A percentile compares a stretch with the other conserved stretches of the same genome.
Conservation (phyloP, 2,888 invertebrate species). For the Polydrusus pterygomalis region DNA sequence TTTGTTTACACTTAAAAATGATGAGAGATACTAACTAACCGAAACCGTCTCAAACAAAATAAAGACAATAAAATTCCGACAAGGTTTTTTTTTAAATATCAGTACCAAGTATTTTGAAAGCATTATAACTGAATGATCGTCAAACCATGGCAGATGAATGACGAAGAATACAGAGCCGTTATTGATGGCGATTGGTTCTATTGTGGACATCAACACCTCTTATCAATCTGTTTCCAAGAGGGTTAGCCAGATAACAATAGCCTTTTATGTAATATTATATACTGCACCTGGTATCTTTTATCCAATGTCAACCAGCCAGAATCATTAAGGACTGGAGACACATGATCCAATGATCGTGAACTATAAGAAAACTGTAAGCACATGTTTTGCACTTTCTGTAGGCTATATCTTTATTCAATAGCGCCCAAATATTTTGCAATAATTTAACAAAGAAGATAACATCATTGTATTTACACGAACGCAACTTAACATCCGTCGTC, state of each 20-base stretch:
- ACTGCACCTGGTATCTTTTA: neutral
- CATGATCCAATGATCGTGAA: neutral
- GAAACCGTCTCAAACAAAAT: too few relatives aligned
- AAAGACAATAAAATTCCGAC: too few relatives aligned
- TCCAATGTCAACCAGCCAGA: neutral
- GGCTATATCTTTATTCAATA: neutral
- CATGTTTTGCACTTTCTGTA: neutral
- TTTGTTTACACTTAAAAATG: too few relatives aligned
- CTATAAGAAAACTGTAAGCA: too few relatives aligned
- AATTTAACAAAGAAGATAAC: neutral
- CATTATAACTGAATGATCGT: too few relatives aligned
- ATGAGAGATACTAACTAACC: too few relatives aligned
- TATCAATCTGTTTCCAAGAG: neutral
- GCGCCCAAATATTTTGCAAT: neutral
- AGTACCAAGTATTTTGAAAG: too few relatives aligned
- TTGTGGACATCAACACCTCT: neutral
- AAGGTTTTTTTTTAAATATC: too few relatives aligned
- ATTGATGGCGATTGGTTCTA: neutral
- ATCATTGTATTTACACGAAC: neutral
- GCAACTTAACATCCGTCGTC: neutral
- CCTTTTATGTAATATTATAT: neutral
- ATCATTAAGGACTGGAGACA: neutral
- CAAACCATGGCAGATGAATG: neutral
- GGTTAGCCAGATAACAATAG: neutral
- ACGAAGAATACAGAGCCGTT: neutral